phyloP scores from a whole-genome alignment of 2,113 vertebrate species.

The Chionodraco myersi region DNA sequence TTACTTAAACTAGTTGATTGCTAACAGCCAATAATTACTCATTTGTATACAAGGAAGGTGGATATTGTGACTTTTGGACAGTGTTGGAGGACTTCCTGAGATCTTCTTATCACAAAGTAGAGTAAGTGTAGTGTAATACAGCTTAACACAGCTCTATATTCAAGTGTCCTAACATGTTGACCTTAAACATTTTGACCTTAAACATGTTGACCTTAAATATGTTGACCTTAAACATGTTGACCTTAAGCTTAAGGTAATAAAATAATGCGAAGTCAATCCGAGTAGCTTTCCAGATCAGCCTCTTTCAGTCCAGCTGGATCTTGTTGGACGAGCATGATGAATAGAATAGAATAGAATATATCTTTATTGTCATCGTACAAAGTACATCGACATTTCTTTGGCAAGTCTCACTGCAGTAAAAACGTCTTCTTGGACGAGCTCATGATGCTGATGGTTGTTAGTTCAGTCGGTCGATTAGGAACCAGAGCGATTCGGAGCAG shows the following conservation, averaged over 20 bases:
- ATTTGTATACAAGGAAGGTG: not conserved
- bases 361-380: too few relatives aligned
- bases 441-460: conserved; percentile 11
- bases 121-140: too few relatives aligned
- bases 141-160: too few relatives aligned
- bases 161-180: not conserved
- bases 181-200: not conserved
- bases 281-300: not conserved
- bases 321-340: not conserved
- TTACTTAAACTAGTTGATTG: too few relatives aligned
- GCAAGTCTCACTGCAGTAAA: too few relatives aligned
- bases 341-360: too few relatives aligned
- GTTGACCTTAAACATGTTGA: not conserved
- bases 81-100: not conserved
- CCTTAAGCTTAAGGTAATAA: not conserved
- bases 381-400: too few relatives aligned
- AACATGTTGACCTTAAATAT: not conserved
- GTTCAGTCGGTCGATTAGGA: not conserved
- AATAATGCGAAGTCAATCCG: not conserved
- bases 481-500: not conserved
- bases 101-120: too few relatives aligned
- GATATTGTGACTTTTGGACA: not conserved
- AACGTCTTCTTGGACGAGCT: not conserved
- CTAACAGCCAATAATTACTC: not conserved
- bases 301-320: not conserved